Conservation (phyloP, 2,888 invertebrate genomes). For the Lobophora halterata region DNA sequence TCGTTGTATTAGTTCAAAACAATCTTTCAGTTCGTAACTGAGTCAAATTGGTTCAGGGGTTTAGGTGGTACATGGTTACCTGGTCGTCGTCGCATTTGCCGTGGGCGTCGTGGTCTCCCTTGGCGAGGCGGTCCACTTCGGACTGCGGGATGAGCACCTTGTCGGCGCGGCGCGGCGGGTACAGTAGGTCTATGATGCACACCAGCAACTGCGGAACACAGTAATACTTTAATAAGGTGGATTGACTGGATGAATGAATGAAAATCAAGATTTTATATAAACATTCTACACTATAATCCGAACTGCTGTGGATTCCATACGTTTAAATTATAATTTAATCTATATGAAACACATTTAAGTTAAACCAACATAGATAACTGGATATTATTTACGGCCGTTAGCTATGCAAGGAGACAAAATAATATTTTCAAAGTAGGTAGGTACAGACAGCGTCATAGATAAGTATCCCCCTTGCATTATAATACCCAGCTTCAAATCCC, state of each 20-base stretch:
- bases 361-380: slow-evolving; percentile 74
- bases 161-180: slow-evolving; percentile 83
- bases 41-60: not conserved
- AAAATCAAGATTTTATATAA: too few species aligned
- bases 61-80: too few species aligned
- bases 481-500: too few species aligned
- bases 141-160: slow-evolving; percentile 51
- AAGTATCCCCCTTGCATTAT: too few species aligned
- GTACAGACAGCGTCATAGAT: too few species aligned
- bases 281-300: slow-evolving; percentile 28
- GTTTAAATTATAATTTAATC: slow-evolving; percentile 68
- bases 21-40: too few species aligned
- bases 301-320: slow-evolving; percentile 45
- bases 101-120: slow-evolving; percentile 49
- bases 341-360: slow-evolving; percentile 64
- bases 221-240: not conserved
- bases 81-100: slow-evolving; percentile 56
- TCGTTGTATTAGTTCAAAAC: not conserved
- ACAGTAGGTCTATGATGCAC: slow-evolving; percentile 92
- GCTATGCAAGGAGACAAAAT: slow-evolving; percentile 46
- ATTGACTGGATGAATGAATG: too few species aligned
- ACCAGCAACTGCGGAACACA: slow-evolving; percentile 83
- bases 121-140: slow-evolving; percentile 53
- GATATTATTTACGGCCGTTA: slow-evolving; percentile 63
- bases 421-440: slow-evolving; percentile 14